phyloP scores from a whole-genome alignment of 1,140 invertebrate species.

The Cecropterus lyciades region DNA sequence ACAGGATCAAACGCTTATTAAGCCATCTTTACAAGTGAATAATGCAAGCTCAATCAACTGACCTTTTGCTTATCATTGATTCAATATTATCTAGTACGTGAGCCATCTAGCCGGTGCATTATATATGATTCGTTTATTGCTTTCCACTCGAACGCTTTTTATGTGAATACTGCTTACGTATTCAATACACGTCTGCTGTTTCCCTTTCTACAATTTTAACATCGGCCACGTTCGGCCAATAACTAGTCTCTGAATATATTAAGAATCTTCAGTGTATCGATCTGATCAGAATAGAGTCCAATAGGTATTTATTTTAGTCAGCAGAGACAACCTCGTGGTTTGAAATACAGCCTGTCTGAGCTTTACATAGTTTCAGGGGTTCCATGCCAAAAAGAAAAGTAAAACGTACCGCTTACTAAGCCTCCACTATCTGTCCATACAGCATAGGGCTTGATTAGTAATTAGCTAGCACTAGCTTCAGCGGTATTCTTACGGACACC shows the following conservation, averaged over 20 bases:
- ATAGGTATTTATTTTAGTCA: neutral
- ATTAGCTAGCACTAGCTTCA: too few species aligned
- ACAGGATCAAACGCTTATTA: neutral
- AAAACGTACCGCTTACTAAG: too few species aligned
- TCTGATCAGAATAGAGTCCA: neutral
- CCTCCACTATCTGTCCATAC: too few species aligned
- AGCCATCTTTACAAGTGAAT: neutral
- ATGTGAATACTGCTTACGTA: neutral
- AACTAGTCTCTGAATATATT: constrained; percentile 20
- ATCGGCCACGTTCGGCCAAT: constrained; percentile 15
- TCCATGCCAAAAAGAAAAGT: too few species aligned
- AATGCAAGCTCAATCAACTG: constrained; percentile 1
- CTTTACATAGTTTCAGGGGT: too few species aligned
- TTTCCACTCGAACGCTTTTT: constrained; percentile 20
- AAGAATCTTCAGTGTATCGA: constrained; percentile 5
- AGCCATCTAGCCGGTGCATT: constrained; percentile 8
- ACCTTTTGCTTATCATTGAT: neutral
- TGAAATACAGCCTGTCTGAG: too few species aligned
- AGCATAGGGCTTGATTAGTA: too few species aligned
- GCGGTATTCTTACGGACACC: too few species aligned
- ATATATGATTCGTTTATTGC: constrained; percentile 22
- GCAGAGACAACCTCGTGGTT: too few species aligned
- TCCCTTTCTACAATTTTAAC: constrained; percentile 30
- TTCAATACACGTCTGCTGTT: constrained; percentile 28
- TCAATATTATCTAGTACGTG: neutral